A percentile compares a stretch with the other conserved stretches of the same genome.
Evolutionary conservation across 2,888 invertebrate genomes (phyloP).

Genomic region (Sycophila texana): DNA sequence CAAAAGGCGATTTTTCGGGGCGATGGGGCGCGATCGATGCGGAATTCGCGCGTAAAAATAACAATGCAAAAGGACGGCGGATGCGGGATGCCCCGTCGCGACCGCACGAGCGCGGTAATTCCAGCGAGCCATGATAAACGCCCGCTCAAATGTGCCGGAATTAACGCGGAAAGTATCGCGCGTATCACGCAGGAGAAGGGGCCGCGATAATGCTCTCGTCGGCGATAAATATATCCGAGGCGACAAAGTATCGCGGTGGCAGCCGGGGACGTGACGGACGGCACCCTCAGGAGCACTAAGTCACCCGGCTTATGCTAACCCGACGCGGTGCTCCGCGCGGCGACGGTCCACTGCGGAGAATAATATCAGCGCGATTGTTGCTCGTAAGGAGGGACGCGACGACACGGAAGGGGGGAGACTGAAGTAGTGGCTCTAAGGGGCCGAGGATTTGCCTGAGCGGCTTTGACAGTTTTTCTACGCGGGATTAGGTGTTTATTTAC

Average conservation of each 20-base stretch:
- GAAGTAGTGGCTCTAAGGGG: slow-evolving; percentile 15
- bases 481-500: slow-evolving; percentile 53
- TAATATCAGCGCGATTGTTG: slow-evolving; percentile 47
- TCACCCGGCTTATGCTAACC: slow-evolving; percentile 73
- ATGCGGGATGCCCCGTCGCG: slow-evolving; percentile 60
- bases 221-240: slow-evolving; percentile 53
- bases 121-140: slow-evolving; percentile 70
- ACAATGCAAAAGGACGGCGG: slow-evolving; percentile 71
- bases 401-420: slow-evolving; percentile 11
- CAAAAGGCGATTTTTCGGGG: slow-evolving; percentile 13
- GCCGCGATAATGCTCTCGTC: slow-evolving; percentile 58
- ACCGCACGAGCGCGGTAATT: slow-evolving; percentile 73
- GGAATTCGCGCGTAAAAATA: slow-evolving; percentile 61
- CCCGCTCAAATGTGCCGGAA: slow-evolving; percentile 74
- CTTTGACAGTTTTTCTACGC: slow-evolving; percentile 47
- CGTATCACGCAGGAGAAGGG: slow-evolving; percentile 20
- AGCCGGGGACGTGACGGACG: slow-evolving; percentile 67
- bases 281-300: slow-evolving; percentile 75
- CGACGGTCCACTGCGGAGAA: slow-evolving; percentile 26
- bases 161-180: slow-evolving; percentile 63
- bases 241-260: slow-evolving; percentile 72
- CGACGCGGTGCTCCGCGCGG: slow-evolving; percentile 16
- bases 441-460: slow-evolving; percentile 46
- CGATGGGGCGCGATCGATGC: slow-evolving; percentile 26
- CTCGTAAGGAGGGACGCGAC: not conserved